Conservation (phyloP, 2,888 invertebrate genomes). For the Callyntrura sp. region DNA sequence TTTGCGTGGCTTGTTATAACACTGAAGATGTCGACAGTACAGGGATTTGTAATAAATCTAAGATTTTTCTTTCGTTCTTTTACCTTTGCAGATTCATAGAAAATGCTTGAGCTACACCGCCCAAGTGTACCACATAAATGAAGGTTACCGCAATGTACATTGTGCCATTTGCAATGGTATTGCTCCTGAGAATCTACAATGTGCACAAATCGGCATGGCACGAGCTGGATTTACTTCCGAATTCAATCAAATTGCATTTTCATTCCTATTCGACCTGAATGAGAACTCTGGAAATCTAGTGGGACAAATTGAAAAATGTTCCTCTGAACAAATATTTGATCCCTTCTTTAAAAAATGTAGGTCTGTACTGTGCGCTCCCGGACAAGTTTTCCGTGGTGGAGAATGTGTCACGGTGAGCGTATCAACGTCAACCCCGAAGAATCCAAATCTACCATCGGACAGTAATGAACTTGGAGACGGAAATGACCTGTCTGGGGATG, state of each 20-base stretch:
- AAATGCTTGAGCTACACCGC: slow-evolving; percentile 86
- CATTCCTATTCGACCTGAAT: slow-evolving; percentile 86
- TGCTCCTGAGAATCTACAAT: slow-evolving; percentile 84
- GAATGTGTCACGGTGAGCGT: slow-evolving; percentile 83
- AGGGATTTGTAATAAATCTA: slow-evolving; percentile 19
- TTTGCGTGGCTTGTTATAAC: background rate
- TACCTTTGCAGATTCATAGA: slow-evolving; percentile 79
- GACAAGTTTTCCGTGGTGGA: slow-evolving; percentile 84
- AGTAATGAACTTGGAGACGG: slow-evolving; percentile 80
- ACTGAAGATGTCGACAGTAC: background rate
- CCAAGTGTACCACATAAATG: slow-evolving; percentile 85
- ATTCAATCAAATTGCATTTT: slow-evolving; percentile 85
- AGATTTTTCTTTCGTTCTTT: background rate
- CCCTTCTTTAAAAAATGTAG: slow-evolving; percentile 86
- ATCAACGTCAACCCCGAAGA: slow-evolving; percentile 77
- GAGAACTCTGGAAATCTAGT: slow-evolving; percentile 84
- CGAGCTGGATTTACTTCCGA: slow-evolving; percentile 84
- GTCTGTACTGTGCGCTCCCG: slow-evolving; percentile 85
- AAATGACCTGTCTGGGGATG: slow-evolving; percentile 76
- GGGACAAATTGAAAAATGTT: slow-evolving; percentile 84
- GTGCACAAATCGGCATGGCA: slow-evolving; percentile 83
- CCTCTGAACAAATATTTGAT: slow-evolving; percentile 85
- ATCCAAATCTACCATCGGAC: slow-evolving; percentile 77
- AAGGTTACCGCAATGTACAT: slow-evolving; percentile 86
- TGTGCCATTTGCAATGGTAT: slow-evolving; percentile 86